Conservation (phyloP, 2,888 invertebrate species). For the Amorpha juglandis region DNA sequence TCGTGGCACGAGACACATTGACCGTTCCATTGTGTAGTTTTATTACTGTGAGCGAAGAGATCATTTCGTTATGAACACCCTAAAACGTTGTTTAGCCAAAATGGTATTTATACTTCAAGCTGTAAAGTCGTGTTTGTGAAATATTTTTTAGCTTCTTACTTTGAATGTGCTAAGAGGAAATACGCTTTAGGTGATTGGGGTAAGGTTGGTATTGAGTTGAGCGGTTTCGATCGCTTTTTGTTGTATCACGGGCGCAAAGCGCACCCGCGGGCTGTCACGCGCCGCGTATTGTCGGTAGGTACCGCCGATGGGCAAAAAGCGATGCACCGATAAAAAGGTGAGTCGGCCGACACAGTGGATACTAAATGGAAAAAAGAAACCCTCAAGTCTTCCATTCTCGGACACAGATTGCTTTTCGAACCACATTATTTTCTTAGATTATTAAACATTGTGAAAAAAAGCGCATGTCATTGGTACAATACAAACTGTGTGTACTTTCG, state of each 20-base stretch:
- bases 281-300: constrained; percentile 62
- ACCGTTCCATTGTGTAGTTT: constrained; percentile 72
- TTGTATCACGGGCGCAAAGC: constrained; percentile 64
- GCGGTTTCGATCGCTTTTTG: constrained; percentile 35
- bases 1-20: constrained; percentile 80
- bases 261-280: constrained; percentile 80
- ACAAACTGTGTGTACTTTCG: background rate
- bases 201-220: constrained; percentile 39
- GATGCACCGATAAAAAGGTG: constrained; percentile 59
- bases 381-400: constrained; percentile 16
- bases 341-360: constrained; percentile 32
- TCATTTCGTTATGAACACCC: constrained; percentile 51
- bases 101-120: constrained; percentile 53
- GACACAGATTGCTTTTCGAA: constrained; percentile 21
- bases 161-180: background rate
- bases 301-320: constrained; percentile 57
- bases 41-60: constrained; percentile 57
- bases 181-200: background rate
- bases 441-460: constrained; percentile 13
- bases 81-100: constrained; percentile 30
- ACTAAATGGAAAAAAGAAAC: constrained; percentile 20
- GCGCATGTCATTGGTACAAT: constrained; percentile 2
- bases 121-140: constrained; percentile 22
- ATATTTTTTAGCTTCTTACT: background rate
- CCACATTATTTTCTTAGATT: constrained; percentile 20